Conservation (phyloP, 2,113 vertebrate genomes). For the Solea senegalensis region DNA sequence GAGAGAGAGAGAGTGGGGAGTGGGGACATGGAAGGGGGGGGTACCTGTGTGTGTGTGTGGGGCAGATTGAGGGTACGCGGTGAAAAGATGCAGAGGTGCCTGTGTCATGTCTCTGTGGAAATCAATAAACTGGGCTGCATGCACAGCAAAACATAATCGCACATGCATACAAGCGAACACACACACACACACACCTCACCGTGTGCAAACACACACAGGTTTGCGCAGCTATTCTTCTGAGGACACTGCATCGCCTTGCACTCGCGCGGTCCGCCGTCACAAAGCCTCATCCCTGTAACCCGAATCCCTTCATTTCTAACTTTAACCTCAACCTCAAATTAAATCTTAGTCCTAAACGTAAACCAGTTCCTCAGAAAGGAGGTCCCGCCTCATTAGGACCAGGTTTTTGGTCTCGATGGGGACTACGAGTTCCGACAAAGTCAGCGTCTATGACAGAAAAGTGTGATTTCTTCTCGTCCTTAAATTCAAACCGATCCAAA, state of each 20-base stretch:
- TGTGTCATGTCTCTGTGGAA: constrained; percentile 72
- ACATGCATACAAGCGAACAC: constrained; percentile 23
- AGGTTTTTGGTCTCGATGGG: no score
- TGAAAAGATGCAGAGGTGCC: constrained; percentile 54
- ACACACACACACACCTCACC: constrained; percentile 5
- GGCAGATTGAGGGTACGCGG: constrained; percentile 38
- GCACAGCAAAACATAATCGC: constrained; percentile 32
- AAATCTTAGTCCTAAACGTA: no score
- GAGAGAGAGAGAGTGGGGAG: constrained; percentile 33
- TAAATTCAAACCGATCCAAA: no score
- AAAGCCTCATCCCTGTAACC: no score
- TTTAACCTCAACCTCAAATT: no score
- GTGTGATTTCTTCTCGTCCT: no score
- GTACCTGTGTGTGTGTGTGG: not conserved
- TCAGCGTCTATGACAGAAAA: no score
- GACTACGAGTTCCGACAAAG: no score
- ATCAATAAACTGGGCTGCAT: constrained; percentile 63
- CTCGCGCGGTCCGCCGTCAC: no score
- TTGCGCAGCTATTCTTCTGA: constrained; percentile 8
- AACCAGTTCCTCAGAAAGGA: no score
- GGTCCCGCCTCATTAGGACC: no score
- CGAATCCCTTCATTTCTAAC: no score
- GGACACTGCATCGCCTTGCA: not conserved
- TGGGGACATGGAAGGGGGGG: not conserved
- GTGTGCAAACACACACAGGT: not conserved